A percentile compares a stretch with the other conserved stretches of the same genome.
These are phyloP conservation scores for Drosophila bifasciata DNA, from an alignment of 1,140 invertebrate species.

Conservation along the genomic window DNA sequence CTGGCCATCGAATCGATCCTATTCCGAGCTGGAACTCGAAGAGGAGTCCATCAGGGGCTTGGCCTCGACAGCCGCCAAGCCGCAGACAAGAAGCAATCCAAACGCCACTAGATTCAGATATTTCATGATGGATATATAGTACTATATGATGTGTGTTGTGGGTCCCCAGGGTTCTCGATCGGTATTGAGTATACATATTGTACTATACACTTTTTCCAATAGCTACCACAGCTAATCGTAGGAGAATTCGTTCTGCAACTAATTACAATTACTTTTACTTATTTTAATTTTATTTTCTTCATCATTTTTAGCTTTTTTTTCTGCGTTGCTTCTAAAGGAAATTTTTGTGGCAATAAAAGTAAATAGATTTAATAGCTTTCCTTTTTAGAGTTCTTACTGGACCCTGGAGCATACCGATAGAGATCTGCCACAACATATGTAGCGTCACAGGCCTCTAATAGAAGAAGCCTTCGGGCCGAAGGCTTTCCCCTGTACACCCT, in stretches of 20 bases:
- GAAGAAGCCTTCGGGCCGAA: slow-evolving; percentile 2
- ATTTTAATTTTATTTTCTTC: too few relatives aligned
- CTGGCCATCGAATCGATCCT: too few relatives aligned
- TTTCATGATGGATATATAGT: not conserved
- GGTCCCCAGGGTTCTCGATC: too few relatives aligned
- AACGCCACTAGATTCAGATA: not conserved
- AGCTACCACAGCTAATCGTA: too few relatives aligned
- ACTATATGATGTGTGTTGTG: too few relatives aligned
- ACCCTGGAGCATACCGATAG: not conserved
- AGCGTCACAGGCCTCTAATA: slow-evolving; percentile 43
- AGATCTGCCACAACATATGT: slow-evolving; percentile 52
- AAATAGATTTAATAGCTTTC: too few relatives aligned
- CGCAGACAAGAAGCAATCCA: slow-evolving; percentile 1
- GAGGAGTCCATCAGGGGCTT: not conserved
- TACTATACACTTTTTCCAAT: too few relatives aligned
- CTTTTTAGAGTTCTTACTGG: too few relatives aligned
- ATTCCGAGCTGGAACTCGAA: not conserved
- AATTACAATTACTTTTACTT: not conserved
- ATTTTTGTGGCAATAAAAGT: too few relatives aligned
- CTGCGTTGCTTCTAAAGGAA: too few relatives aligned
- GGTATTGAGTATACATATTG: too few relatives aligned
- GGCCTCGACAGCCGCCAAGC: not conserved
- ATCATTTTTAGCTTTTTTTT: too few relatives aligned
- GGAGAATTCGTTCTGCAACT: not conserved
- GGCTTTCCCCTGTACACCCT: slow-evolving; percentile 42